phyloP scores from a whole-genome alignment of 2,888 invertebrate genomes.

The Baronia brevicornis region DNA sequence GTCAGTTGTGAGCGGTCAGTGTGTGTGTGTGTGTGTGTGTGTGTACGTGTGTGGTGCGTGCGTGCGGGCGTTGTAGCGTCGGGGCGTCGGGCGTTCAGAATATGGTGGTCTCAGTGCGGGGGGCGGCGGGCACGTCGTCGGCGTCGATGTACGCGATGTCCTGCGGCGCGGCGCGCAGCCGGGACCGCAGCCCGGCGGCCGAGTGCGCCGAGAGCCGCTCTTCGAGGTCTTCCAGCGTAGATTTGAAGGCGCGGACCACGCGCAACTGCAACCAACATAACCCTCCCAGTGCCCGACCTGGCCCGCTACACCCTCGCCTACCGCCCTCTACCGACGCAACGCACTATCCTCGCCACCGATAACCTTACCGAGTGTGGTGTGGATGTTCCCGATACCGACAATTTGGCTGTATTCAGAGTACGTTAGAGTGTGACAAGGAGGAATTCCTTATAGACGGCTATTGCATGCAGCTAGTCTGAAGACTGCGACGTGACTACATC shows the following conservation, averaged over 20 bases:
- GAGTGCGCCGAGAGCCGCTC: slow-evolving; percentile 99
- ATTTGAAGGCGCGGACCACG: slow-evolving; percentile 99
- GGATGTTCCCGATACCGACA: slow-evolving; percentile 40
- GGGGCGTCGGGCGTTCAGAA: slow-evolving; percentile 33
- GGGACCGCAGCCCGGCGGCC: slow-evolving; percentile 94
- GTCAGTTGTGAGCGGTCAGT: slow-evolving; percentile 19
- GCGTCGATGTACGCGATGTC: slow-evolving; percentile 91
- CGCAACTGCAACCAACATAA: slow-evolving; percentile 92
- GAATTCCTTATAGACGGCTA: no score
- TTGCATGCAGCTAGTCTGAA: slow-evolving; percentile 35
- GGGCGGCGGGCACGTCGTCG: slow-evolving; percentile 67
- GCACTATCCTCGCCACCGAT: slow-evolving; percentile 29
- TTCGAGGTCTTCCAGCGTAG: slow-evolving; percentile 99
- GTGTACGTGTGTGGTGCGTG: slow-evolving; percentile 19
- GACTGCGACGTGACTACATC: slow-evolving; percentile 1
- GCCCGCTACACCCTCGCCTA: slow-evolving; percentile 35
- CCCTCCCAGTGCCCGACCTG: slow-evolving; percentile 59
- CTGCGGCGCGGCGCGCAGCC: slow-evolving; percentile 81
- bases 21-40: slow-evolving; percentile 28
- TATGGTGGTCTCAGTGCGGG: slow-evolving; percentile 60
- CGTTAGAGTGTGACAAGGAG: slow-evolving; percentile 23
- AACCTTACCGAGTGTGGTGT: slow-evolving; percentile 57
- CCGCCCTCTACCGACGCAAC: slow-evolving; percentile 21
- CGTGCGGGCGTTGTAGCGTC: slow-evolving; percentile 24
- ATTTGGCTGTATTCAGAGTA: slow-evolving; percentile 52